Evolutionary conservation across 2,797 vertebrate genomes (phyloP).

Genomic region (Neomorphus geoffroyi): DNA sequence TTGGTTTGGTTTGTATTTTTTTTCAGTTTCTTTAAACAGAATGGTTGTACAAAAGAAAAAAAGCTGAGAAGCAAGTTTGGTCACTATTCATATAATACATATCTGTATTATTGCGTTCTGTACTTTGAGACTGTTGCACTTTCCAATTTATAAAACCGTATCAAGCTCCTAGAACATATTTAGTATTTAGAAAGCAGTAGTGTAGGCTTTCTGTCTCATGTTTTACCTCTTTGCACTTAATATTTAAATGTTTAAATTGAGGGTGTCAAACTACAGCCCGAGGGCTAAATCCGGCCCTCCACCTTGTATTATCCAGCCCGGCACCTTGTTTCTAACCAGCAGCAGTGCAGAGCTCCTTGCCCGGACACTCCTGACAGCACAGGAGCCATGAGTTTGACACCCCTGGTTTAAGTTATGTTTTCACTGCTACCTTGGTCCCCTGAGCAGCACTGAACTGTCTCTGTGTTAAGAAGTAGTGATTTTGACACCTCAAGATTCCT

Average conservation of each 20-base stretch:
- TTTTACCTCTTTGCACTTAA: neutral
- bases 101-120: neutral
- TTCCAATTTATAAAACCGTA: neutral
- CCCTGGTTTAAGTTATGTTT: neutral
- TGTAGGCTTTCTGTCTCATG: neutral
- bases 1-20: too few species aligned
- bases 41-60: neutral
- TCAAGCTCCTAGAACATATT: neutral
- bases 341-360: too few species aligned
- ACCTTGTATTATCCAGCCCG: too few species aligned
- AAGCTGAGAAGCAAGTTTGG: neutral
- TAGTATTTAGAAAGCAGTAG: neutral
- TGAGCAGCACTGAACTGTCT: neutral
- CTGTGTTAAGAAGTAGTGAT: neutral
- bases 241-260: neutral
- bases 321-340: too few species aligned
- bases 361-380: too few species aligned
- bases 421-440: neutral
- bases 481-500: neutral
- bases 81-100: rapidly evolving
- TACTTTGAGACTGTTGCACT: neutral
- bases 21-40: neutral
- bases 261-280: too few species aligned
- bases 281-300: too few species aligned
- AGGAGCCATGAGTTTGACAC: too few species aligned